Conservation (phyloP, 2,113 vertebrate genomes). For the Psammodynastes pulverulentus region DNA sequence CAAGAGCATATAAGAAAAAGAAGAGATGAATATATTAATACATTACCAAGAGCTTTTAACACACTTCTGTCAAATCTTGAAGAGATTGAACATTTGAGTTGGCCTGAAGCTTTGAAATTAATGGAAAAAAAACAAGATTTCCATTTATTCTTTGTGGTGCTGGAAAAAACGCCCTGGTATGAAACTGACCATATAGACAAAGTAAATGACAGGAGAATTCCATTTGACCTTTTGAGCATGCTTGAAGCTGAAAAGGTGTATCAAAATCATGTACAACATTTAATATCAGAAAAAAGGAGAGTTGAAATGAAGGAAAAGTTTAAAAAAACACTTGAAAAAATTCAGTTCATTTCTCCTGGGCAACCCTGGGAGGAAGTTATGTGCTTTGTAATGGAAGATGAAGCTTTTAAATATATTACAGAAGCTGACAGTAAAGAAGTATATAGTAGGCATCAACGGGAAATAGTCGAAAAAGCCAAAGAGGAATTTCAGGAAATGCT, state of each 20-base stretch:
- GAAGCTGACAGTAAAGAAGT: conserved; percentile 93
- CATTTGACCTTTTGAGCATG: conserved; percentile 91
- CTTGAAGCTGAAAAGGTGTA: conserved; percentile 91
- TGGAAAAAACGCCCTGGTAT: conserved; percentile 94
- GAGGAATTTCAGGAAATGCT: conserved; percentile 99
- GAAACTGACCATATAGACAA: conserved; percentile 96
- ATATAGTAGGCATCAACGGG: conserved; percentile 92
- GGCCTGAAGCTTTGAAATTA: conserved; percentile 88
- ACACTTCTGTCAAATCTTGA: conserved; percentile 90
- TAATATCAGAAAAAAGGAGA: conserved; percentile 90
- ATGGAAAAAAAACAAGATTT: conserved; percentile 89
- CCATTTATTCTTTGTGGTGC: conserved; percentile 90
- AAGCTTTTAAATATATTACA: conserved; percentile 95
- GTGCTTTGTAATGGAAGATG: conserved; percentile 96
- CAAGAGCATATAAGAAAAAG: conserved; percentile 95
- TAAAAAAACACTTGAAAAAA: conserved; percentile 94
- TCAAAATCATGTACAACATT: conserved; percentile 92
- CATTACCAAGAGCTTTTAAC: conserved; percentile 92
- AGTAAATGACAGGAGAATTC: conserved; percentile 91
- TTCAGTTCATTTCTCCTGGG: conserved; percentile 93
- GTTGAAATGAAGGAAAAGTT: conserved; percentile 98
- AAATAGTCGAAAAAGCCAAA: conserved; percentile 99
- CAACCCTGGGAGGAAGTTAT: conserved; percentile 97
- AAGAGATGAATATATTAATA: conserved; percentile 91
- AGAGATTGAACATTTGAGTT: conserved; percentile 89